Evolutionary conservation across 2,797 vertebrate genomes (phyloP).

Genomic region (Aeoliscus strigatus): DNA sequence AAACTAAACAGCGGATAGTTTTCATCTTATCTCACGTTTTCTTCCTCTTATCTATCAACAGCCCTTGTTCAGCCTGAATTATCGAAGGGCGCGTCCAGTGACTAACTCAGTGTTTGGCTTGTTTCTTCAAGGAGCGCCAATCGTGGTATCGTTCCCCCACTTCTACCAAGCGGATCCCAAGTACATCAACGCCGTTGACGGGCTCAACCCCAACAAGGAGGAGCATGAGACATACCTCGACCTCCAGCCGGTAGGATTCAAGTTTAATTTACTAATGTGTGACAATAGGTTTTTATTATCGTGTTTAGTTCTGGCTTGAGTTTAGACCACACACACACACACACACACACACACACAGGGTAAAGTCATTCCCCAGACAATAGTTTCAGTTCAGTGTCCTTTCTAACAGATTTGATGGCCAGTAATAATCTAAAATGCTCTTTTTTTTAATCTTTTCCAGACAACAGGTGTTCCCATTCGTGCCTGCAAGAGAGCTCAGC

Average conservation of each 20-base stretch:
- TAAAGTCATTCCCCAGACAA: too few relatives aligned
- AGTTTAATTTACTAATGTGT: not conserved
- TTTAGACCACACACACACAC: too few relatives aligned
- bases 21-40: conserved; percentile 24
- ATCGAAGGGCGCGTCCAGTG: too few relatives aligned
- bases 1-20: not conserved
- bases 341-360: too few relatives aligned
- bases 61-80: not conserved
- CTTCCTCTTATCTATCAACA: conserved; percentile 2
- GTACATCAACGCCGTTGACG: conserved; percentile 77
- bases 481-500: conserved; percentile 80
- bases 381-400: too few relatives aligned
- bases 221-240: conserved; percentile 83
- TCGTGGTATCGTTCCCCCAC: conserved; percentile 82
- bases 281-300: too few relatives aligned
- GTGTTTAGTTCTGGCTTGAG: too few relatives aligned
- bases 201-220: conserved; percentile 78
- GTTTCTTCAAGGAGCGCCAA: conserved; percentile 71
- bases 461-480: conserved; percentile 78
- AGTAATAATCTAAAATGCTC: too few relatives aligned
- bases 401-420: too few relatives aligned
- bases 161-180: conserved; percentile 78
- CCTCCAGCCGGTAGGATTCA: conserved; percentile 73
- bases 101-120: conserved; percentile 14
- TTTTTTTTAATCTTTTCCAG: conserved; percentile 37